Evolutionary conservation across 2,797 vertebrate species (phyloP).

Genomic region (Characodon lateralis): DNA sequence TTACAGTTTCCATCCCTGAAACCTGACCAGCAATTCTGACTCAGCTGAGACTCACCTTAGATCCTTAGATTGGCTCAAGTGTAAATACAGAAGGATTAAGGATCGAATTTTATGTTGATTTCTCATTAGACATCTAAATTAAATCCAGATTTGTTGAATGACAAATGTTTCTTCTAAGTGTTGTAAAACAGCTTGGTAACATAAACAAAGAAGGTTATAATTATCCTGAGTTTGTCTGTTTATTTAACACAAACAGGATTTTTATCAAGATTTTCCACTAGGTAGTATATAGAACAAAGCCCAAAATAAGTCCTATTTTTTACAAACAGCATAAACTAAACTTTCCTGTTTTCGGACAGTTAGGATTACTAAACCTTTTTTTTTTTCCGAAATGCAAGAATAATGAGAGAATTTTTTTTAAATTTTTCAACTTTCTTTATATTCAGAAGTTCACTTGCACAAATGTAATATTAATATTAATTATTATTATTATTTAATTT

Average conservation of each 20-base stretch:
- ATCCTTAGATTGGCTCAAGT: neutral
- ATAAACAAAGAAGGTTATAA: neutral
- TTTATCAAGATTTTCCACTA: neutral
- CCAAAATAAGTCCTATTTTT: neutral
- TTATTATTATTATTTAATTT: too few species aligned
- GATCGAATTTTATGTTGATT: neutral
- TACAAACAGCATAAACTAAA: too few species aligned
- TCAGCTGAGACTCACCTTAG: conserved; percentile 9
- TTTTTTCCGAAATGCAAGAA: too few species aligned
- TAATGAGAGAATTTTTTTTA: too few species aligned
- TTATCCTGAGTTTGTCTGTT: neutral
- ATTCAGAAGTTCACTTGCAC: too few species aligned
- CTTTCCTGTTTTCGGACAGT: neutral
- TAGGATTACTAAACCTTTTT: neutral
- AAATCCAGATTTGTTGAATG: neutral
- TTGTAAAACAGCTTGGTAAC: neutral
- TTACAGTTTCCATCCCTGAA: neutral
- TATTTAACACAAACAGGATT: neutral
- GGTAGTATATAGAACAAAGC: neutral
- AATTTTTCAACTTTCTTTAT: too few species aligned
- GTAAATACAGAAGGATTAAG: neutral
- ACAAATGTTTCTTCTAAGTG: neutral
- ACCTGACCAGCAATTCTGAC: neutral
- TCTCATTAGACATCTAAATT: neutral
- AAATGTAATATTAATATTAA: too few species aligned